These are phyloP conservation scores for Harpalus rufipes DNA, from an alignment of 2,888 invertebrate species.

Conservation along the genomic window DNA sequence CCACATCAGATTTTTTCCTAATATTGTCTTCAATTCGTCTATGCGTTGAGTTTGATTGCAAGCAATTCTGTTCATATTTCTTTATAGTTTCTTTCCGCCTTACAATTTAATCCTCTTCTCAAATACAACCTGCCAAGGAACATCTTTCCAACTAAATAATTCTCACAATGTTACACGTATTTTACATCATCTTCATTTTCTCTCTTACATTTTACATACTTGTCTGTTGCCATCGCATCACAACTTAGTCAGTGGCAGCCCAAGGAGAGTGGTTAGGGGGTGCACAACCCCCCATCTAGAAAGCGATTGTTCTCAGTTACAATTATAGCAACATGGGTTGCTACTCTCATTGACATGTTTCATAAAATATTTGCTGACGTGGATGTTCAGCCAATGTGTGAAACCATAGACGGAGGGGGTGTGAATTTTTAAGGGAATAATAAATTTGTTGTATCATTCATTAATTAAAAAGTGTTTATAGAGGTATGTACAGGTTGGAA, in stretches of 20 bases:
- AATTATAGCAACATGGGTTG: slow-evolving; percentile 63
- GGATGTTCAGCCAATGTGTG: not conserved
- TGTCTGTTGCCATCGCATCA: slow-evolving; percentile 9
- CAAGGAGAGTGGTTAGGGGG: not conserved
- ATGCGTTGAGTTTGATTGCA: too few species aligned
- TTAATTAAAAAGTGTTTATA: too few species aligned
- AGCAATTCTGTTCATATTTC: too few species aligned
- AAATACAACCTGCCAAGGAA: too few species aligned
- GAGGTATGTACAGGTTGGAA: too few species aligned
- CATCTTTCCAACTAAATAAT: slow-evolving; percentile 9
- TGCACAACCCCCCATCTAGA: not conserved
- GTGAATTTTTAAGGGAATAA: not conserved
- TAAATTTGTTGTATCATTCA: not conserved
- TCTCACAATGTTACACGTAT: not conserved
- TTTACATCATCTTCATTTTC: slow-evolving; percentile 19
- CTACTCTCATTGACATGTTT: slow-evolving; percentile 64
- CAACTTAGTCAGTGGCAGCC: slow-evolving; percentile 19
- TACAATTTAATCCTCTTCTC: too few species aligned
- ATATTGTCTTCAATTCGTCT: too few species aligned
- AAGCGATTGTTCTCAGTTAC: slow-evolving; percentile 45
- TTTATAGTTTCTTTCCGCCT: too few species aligned
- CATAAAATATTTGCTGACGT: slow-evolving; percentile 61
- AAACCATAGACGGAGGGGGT: not conserved
- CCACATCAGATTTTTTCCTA: too few species aligned
- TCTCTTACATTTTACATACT: not conserved